Percentiles rank a stretch among this genome's conserved stretches.
Conservation (phyloP, 2,888 invertebrate species). For the Rhagonycha lutea region DNA sequence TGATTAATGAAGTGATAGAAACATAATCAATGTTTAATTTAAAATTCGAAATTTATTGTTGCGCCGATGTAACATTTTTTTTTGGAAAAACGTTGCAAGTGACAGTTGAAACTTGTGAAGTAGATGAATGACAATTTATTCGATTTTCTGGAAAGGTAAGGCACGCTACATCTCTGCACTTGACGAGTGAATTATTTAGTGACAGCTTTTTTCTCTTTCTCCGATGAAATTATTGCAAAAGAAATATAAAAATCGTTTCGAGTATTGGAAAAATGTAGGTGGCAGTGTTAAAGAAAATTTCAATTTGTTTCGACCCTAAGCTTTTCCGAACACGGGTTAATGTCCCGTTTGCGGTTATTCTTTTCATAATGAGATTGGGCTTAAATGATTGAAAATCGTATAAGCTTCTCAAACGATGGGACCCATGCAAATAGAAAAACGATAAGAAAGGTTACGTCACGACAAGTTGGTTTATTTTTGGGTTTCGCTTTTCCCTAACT, state of each 20-base stretch:
- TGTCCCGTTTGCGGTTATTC: neutral
- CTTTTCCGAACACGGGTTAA: neutral
- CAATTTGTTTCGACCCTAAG: neutral
- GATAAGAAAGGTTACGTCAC: neutral
- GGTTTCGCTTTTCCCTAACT: neutral
- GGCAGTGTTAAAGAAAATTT: neutral
- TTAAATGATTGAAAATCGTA: neutral
- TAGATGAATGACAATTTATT: constrained; percentile 8
- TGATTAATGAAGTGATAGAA: neutral
- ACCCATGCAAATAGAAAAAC: neutral
- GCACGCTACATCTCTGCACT: constrained; percentile 7
- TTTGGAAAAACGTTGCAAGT: neutral
- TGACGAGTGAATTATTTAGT: constrained; percentile 5
- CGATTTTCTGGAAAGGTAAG: constrained; percentile 2
- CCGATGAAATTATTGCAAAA: neutral
- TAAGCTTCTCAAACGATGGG: neutral
- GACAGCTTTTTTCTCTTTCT: neutral
- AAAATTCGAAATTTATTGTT: neutral
- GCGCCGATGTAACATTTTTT: neutral
- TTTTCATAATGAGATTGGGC: neutral
- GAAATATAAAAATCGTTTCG: neutral
- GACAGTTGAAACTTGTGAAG: neutral
- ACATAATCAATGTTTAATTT: neutral
- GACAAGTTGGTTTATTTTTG: neutral
- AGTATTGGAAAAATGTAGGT: neutral